These are phyloP conservation scores for Drosophila grimshawi DNA, from an alignment of 1,140 invertebrate species.

Conservation along the genomic window DNA sequence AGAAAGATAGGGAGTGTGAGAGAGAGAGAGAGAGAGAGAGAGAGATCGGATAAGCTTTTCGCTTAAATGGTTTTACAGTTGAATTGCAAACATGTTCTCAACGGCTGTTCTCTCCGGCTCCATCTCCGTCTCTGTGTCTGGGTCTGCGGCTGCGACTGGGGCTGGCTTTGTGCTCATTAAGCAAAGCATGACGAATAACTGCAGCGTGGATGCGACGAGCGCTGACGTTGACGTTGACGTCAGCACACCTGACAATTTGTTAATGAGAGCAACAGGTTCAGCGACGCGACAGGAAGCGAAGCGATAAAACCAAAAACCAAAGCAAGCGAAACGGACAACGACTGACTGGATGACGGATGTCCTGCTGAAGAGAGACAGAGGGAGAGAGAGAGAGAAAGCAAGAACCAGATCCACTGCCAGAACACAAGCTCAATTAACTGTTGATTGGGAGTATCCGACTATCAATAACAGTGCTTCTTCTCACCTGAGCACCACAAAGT, in stretches of 20 bases:
- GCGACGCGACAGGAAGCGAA: constrained; percentile 69
- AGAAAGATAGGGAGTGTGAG: too few relatives aligned
- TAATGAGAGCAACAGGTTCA: constrained; percentile 78
- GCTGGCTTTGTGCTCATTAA: constrained; percentile 64
- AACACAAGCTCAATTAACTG: constrained; percentile 26
- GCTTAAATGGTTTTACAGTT: constrained; percentile 77
- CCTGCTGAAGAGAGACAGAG: constrained; percentile 55
- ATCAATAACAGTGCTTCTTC: background rate
- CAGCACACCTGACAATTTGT: constrained; percentile 80
- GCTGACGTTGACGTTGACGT: constrained; percentile 31
- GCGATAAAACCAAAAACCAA: constrained; percentile 76
- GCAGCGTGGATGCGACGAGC: constrained; percentile 39
- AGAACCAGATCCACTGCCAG: constrained; percentile 15
- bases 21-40: background rate
- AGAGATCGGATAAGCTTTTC: constrained; percentile 52
- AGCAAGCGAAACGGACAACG: constrained; percentile 66
- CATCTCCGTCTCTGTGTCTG: constrained; percentile 1
- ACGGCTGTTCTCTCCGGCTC: constrained; percentile 5
- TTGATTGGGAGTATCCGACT: background rate
- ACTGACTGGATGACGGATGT: constrained; percentile 66
- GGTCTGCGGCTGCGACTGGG: background rate
- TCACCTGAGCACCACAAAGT: too few relatives aligned
- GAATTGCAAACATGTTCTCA: constrained; percentile 61
- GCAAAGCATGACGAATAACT: constrained; percentile 78
- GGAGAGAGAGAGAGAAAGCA: constrained; percentile 16